phyloP scores from a whole-genome alignment of 2,888 invertebrate species.

The Bhutanitis thaidina region DNA sequence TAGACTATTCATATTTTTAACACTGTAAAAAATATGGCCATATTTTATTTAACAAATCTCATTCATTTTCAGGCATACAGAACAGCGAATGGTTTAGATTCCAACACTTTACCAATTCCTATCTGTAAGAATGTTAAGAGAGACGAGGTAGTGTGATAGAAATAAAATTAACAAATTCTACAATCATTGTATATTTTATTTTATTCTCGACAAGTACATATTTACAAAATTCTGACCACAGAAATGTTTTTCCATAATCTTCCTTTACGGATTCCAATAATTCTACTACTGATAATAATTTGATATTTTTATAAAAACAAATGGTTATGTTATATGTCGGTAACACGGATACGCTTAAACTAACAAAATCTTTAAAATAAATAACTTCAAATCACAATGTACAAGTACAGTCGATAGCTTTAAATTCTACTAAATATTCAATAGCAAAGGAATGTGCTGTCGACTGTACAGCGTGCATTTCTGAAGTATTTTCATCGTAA shows the following conservation, averaged over 20 bases:
- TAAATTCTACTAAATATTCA: slow-evolving; percentile 21
- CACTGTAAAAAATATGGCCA: too few relatives aligned
- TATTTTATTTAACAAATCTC: too few relatives aligned
- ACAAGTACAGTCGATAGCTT: slow-evolving; percentile 38
- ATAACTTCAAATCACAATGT: slow-evolving; percentile 59
- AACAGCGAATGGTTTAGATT: slow-evolving; percentile 36
- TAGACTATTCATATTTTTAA: too few relatives aligned
- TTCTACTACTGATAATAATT: slow-evolving; percentile 17
- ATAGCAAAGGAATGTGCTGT: slow-evolving; percentile 31
- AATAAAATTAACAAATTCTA: slow-evolving; percentile 55
- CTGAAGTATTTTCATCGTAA: slow-evolving; percentile 62
- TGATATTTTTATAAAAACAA: slow-evolving; percentile 19
- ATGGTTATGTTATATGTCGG: slow-evolving; percentile 29
- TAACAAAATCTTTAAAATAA: slow-evolving; percentile 57
- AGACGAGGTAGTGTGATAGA: neutral
- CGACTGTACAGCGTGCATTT: slow-evolving; percentile 50
- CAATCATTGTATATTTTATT: slow-evolving; percentile 72
- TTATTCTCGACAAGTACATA: slow-evolving; percentile 58
- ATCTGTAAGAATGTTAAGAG: slow-evolving; percentile 21
- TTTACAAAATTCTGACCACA: slow-evolving; percentile 57
- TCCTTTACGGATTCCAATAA: slow-evolving; percentile 1
- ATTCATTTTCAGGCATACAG: slow-evolving; percentile 46
- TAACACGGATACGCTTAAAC: slow-evolving; percentile 50
- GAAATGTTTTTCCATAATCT: neutral
- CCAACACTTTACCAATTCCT: slow-evolving; percentile 31